These are phyloP conservation scores for Acanthornis magna DNA, from an alignment of 2,797 vertebrate species.

Conservation along the genomic window DNA sequence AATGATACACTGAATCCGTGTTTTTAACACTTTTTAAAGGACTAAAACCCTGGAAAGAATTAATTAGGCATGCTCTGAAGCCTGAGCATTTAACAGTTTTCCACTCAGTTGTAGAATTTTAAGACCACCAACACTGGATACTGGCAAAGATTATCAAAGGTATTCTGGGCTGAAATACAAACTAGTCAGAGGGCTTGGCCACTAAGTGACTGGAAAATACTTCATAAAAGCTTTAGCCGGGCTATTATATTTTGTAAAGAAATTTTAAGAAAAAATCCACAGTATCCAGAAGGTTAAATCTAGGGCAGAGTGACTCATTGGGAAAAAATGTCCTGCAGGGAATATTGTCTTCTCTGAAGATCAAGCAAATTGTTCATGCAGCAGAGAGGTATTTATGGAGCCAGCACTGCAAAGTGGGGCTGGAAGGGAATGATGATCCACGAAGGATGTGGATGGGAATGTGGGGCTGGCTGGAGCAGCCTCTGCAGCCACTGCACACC, in stretches of 20 bases:
- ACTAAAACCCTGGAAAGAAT: slow-evolving; percentile 65
- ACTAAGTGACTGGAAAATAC: slow-evolving; percentile 46
- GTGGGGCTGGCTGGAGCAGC: not conserved
- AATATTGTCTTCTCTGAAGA: slow-evolving; percentile 1
- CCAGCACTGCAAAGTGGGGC: not conserved
- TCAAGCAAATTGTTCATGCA: not conserved
- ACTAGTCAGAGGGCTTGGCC: slow-evolving; percentile 32
- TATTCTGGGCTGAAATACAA: slow-evolving; percentile 43
- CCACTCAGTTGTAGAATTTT: slow-evolving; percentile 41
- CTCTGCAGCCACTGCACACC: not conserved
- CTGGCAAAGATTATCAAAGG: slow-evolving; percentile 54
- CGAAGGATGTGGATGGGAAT: accelerated
- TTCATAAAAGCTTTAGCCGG: slow-evolving; percentile 8
- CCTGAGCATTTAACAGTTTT: slow-evolving; percentile 61
- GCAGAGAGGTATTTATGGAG: not conserved
- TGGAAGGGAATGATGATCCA: not conserved
- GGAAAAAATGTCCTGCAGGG: slow-evolving; percentile 21
- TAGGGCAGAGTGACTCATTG: slow-evolving; percentile 38
- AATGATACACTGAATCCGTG: slow-evolving; percentile 58
- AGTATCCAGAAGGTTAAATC: slow-evolving; percentile 26
- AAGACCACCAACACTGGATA: slow-evolving; percentile 64
- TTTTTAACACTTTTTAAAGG: slow-evolving; percentile 68
- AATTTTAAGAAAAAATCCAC: not conserved
- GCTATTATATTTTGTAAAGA: slow-evolving; percentile 18
- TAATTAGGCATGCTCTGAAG: slow-evolving; percentile 65